Percentiles rank a stretch among this genome's conserved stretches.
These are phyloP conservation scores for Poecilia velifera DNA, from an alignment of 2,797 vertebrate species.

Conservation along the genomic window DNA sequence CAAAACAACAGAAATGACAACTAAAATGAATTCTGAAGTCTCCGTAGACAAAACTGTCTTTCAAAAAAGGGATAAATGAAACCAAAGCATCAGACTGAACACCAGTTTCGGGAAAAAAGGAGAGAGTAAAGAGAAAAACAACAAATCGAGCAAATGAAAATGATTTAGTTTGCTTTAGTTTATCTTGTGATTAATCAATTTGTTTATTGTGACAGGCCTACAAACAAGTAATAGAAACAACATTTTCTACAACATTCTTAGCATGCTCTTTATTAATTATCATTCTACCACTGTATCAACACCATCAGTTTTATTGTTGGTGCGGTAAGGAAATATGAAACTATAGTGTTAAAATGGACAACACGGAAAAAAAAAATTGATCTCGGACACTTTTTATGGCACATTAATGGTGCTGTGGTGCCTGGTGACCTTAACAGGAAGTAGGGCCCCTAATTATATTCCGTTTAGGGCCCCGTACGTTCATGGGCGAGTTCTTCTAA, in stretches of 20 bases:
- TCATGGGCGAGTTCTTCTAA: slow-evolving; percentile 1
- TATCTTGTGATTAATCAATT: too few species aligned
- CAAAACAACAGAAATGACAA: too few species aligned
- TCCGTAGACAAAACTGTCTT: too few species aligned
- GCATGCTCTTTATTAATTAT: neutral
- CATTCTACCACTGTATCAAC: neutral
- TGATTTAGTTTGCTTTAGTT: too few species aligned
- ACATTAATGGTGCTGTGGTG: neutral
- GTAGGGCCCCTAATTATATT: neutral
- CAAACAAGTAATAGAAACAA: neutral
- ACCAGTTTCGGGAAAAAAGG: too few species aligned
- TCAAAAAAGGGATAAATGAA: too few species aligned
- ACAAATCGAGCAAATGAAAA: too few species aligned
- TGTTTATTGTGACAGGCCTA: too few species aligned
- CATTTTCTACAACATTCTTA: neutral
- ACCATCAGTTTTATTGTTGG: neutral
- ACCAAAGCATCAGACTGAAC: too few species aligned
- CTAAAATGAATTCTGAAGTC: too few species aligned
- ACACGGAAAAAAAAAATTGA: fast-evolving
- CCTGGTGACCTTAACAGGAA: neutral
- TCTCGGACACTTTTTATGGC: neutral
- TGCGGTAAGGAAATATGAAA: neutral
- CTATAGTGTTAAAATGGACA: neutral
- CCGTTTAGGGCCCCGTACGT: neutral
- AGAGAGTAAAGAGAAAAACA: too few species aligned